Base-by-base conservation (phyloP, 2,888 invertebrate species). In the Leucania comma region DNA sequence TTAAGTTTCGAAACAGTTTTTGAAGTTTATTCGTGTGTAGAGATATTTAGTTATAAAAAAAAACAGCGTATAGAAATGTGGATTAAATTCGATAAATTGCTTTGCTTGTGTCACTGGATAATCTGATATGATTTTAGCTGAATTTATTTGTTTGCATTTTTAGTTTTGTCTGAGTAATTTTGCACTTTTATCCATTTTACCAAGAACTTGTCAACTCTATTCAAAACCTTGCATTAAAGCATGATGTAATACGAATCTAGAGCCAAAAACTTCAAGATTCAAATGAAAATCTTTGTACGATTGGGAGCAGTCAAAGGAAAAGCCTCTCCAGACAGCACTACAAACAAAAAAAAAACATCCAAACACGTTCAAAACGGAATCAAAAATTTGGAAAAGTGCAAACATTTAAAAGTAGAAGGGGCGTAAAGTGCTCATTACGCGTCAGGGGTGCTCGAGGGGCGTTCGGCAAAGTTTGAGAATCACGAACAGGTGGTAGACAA, bases 351-450 rank as follows among this genome's bases (percentile, higher is more conserved):
- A 35, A 12, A 67, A 76, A 63, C 12, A 50, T 3, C 4, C 3
- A 2, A 73, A 78, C 29, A 66, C 64, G 73, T 78, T 68, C 24
- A 60, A 75, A 74, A 73, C 53, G 65, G 61, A 76, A 76, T 72
- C 29, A 60, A 71, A 75, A 75, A 73, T 86, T 89, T 86, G 86
- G 83, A 87, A 90, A 91, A 91, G 90, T 88, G 90, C 88, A 90
- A 91, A 94, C 91, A 92, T 91, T 93, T 91, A 88, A 90, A 89
- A 91, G 64, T 74, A 60, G 86, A 81, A 86, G 88, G 90, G 87
- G 88, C 87, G 90, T 74, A 86, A 90, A 92, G 93, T 90, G 92
- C 92, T 95, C 95, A 93, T 95, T 95, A 94, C 88, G 89, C 83
- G 86, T 86, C 86, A 88, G 90, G 88, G 90, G 88, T 86, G 83